Evolutionary conservation across 2,888 invertebrate species (phyloP), one percentile per base, ranked within the genome.

Genomic region (Cantharis rufa): DNA sequence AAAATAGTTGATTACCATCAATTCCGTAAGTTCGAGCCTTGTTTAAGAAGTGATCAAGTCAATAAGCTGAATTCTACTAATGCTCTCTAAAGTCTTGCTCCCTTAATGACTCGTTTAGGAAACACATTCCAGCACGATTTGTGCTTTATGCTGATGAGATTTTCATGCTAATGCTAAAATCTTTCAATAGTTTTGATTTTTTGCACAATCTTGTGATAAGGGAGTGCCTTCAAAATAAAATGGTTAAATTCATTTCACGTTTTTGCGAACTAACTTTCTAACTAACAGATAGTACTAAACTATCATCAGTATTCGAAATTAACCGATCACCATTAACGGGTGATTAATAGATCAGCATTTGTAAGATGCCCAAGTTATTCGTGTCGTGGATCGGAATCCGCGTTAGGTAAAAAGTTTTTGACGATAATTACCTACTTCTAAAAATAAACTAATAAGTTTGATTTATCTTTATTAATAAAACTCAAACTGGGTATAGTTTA

Each of bases 31-130:
- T 69, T 74, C 77, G 76, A 75, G 76, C 78, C 79, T 76, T 81
- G 79, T 82, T 80, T 80, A 81, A 80, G 80, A 77, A 82, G 81
- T 80, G 80, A 83, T 83, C 82, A 83, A 32, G 32, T 32, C 32
- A 32, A 32, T 32, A 32, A 32, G 78, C 81, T 79, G 80, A 80
- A 80, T 81, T 81, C 81, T 75, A 74, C 81, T 81, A 82, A 82
- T 80, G 80, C 73, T 74, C 79, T 74, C 80, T 80, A 80, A 82
- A 82, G 75, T 76, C 77, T 75, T 76, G 77, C 78, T 69, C 78
- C 78, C 77, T 78, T 82, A 82, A 82, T 82, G 82, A 80, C 79
- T 80, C 79, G 80, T 80, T 83, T 81, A 81, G 77, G 76, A 75
- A 76, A 78, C 73, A 63, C 72, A 72, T 74, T 75, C 62, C 75